phyloP scores from a whole-genome alignment of 2,113 vertebrate species.

The Setophaga kirtlandii region DNA sequence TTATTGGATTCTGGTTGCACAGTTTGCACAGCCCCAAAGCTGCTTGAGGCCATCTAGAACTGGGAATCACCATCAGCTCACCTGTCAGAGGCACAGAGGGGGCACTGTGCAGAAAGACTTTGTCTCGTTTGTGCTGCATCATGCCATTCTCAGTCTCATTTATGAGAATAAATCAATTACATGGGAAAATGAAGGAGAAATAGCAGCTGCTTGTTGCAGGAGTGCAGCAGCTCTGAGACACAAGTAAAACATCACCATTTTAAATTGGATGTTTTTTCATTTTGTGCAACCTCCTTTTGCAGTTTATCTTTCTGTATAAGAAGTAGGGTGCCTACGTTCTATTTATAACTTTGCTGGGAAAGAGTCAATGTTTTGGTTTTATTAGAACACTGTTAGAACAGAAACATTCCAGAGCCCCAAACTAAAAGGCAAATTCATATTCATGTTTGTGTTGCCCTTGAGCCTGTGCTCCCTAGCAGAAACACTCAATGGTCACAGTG shows the following conservation, averaged over 20 bases:
- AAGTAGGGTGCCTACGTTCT: conserved; percentile 36
- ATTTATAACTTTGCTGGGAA: conserved; percentile 72
- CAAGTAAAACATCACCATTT: neutral
- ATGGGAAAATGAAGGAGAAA: neutral
- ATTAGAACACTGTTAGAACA: conserved; percentile 60
- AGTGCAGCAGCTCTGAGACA: neutral
- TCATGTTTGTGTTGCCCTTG: conserved; percentile 29
- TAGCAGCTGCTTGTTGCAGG: neutral
- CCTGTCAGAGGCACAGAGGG: neutral
- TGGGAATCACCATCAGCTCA: neutral
- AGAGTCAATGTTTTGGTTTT: conserved; percentile 50
- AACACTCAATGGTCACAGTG: neutral
- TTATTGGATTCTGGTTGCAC: neutral
- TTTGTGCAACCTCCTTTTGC: neutral
- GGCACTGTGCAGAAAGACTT: neutral
- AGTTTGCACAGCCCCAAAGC: neutral
- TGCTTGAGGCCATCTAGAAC: neutral
- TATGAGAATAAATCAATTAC: conserved; percentile 20
- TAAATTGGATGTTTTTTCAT: neutral
- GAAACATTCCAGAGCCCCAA: conserved; percentile 56
- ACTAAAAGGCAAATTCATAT: conserved; percentile 47
- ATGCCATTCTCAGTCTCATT: neutral
- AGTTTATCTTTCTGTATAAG: conserved; percentile 23
- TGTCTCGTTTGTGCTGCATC: neutral
- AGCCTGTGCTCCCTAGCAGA: neutral